Conservation (phyloP, 2,113 vertebrate genomes). For the Pycnonotus jocosus region DNA sequence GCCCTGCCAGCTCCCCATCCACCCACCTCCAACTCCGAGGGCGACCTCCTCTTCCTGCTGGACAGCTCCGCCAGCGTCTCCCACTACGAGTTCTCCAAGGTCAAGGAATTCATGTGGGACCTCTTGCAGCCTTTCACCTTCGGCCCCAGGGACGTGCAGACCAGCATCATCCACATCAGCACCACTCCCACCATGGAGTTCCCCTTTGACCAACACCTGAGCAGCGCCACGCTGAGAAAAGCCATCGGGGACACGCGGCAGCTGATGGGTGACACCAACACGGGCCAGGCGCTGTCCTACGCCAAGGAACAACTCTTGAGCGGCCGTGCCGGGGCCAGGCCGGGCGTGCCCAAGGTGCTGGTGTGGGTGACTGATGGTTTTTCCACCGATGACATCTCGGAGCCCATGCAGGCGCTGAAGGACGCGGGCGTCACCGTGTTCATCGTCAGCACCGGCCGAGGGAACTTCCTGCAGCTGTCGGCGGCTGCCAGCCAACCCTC, state of each 20-base stretch:
- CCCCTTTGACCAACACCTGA: conserved; percentile 71
- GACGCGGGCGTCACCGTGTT: conserved; percentile 84
- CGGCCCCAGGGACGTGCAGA: conserved; percentile 78
- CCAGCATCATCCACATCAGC: conserved; percentile 90
- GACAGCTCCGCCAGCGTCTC: conserved; percentile 94
- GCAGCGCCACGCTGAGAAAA: conserved; percentile 54
- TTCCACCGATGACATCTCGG: conserved; percentile 82
- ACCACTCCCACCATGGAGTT: conserved; percentile 84
- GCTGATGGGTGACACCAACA: conserved; percentile 92
- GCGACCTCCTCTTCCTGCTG: conserved; percentile 88
- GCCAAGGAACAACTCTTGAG: conserved; percentile 76
- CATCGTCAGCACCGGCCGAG: conserved; percentile 87
- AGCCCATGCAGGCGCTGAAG: conserved; percentile 80
- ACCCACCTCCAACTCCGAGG: conserved; percentile 61
- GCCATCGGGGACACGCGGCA: conserved; percentile 75
- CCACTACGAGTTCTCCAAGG: conserved; percentile 85
- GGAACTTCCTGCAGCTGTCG: conserved; percentile 82
- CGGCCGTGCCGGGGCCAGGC: conserved; percentile 62
- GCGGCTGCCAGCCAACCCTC: conserved; percentile 80
- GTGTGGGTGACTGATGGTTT: conserved; percentile 94
- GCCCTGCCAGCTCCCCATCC: conserved; percentile 13
- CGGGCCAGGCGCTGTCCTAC: conserved; percentile 77
- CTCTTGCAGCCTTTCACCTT: conserved; percentile 82
- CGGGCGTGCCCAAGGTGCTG: conserved; percentile 84
- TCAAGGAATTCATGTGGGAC: conserved; percentile 87